A percentile compares a stretch with the other conserved stretches of the same genome.
Evolutionary conservation across 1,140 invertebrate genomes (phyloP).

Genomic region (Pseudoatta argentina): DNA sequence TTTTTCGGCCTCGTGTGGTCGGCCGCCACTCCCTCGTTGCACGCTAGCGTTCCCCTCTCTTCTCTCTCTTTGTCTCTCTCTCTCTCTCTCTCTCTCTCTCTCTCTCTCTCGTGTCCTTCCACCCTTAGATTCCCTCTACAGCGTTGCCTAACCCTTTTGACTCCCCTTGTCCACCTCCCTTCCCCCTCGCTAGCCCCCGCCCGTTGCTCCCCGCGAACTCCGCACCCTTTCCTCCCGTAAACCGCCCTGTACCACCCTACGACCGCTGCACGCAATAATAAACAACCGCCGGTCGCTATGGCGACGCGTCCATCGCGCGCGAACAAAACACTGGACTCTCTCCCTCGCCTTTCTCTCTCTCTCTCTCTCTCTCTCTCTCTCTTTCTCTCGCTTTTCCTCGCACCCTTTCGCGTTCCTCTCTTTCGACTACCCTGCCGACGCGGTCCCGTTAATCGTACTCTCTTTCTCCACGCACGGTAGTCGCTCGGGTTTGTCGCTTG

Average conservation of each 20-base stretch:
- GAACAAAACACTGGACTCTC: conserved; percentile 83
- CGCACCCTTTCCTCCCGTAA: conserved; percentile 68
- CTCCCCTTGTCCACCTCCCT: conserved; percentile 43
- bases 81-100: conserved; percentile 35
- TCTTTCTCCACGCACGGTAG: conserved; percentile 65
- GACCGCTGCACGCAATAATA: conserved; percentile 85
- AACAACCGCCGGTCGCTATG: conserved; percentile 85
- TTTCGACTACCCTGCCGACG: conserved; percentile 57
- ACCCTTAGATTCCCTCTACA: conserved; percentile 60
- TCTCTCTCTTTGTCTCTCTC: conserved; percentile 40
- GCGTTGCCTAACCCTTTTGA: conserved; percentile 67
- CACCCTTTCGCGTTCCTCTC: conserved; percentile 47
- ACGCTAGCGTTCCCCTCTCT: conserved; percentile 72
- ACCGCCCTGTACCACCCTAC: conserved; percentile 69
- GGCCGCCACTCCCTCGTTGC: conserved; percentile 82
- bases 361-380: conserved; percentile 45
- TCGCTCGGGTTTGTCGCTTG: conserved; percentile 74
- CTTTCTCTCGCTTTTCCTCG: conserved; percentile 51
- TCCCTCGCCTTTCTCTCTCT: conserved; percentile 58
- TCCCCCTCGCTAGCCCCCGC: conserved; percentile 42
- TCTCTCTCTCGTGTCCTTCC: conserved; percentile 55
- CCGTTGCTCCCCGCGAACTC: conserved; percentile 32
- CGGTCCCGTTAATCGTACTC: conserved; percentile 58
- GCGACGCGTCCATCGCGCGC: conserved; percentile 85
- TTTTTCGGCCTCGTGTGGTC: conserved; percentile 86